Evolutionary conservation across 2,113 vertebrate genomes (phyloP).

Genomic region (Rhea pennata): DNA sequence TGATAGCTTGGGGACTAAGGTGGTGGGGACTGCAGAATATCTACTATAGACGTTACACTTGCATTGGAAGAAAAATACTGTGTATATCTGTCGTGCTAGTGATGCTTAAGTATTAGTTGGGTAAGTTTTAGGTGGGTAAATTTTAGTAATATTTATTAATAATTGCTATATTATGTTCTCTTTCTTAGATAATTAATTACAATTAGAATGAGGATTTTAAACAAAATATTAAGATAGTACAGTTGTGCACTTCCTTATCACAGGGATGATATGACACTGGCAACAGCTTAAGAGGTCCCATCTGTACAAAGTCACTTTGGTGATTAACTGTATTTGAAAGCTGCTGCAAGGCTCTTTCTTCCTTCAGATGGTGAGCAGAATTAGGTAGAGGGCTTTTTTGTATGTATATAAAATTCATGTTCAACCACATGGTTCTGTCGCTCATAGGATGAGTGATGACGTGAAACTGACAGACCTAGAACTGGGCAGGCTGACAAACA

Average conservation of each 20-base stretch:
- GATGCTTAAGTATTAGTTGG: background rate
- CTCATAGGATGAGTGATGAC: slow-evolving; percentile 84
- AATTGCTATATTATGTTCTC: background rate
- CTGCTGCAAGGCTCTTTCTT: background rate
- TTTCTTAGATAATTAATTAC: background rate
- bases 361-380: background rate
- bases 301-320: background rate
- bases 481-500: slow-evolving; percentile 86
- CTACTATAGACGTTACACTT: background rate
- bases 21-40: background rate
- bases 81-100: background rate
- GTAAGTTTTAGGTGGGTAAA: background rate
- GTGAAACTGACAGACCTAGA: slow-evolving; percentile 91
- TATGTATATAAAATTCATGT: background rate
- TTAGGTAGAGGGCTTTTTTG: background rate
- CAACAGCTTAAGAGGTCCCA: background rate
- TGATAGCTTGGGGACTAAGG: background rate
- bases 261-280: background rate
- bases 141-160: background rate
- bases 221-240: background rate
- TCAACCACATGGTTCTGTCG: slow-evolving; percentile 18
- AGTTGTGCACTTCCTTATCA: background rate
- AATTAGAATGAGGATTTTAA: background rate
- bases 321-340: background rate
- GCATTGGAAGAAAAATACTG: background rate